These are phyloP conservation scores for Carapus acus DNA, from an alignment of 2,797 vertebrate species.

Conservation along the genomic window DNA sequence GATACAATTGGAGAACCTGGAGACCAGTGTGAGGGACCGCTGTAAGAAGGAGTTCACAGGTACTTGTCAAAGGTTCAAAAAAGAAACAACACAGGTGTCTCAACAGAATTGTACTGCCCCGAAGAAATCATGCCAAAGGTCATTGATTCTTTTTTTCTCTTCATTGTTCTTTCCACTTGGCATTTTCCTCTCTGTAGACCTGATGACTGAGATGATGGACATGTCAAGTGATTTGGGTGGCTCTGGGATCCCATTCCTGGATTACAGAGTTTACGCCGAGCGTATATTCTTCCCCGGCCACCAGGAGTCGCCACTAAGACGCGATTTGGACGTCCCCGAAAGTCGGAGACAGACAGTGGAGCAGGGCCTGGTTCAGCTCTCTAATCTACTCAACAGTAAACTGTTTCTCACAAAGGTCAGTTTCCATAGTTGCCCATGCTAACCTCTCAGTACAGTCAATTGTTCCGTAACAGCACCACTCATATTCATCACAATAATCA, in stretches of 20 bases:
- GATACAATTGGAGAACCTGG: slow-evolving; percentile 95
- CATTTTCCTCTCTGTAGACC: slow-evolving; percentile 69
- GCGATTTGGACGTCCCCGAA: slow-evolving; percentile 88
- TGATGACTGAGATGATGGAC: slow-evolving; percentile 99
- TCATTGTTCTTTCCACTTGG: background rate
- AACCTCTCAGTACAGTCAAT: no score
- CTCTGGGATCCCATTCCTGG: slow-evolving; percentile 92
- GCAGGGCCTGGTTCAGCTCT: slow-evolving; percentile 91
- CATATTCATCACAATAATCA: no score
- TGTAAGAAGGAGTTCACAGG: slow-evolving; percentile 98
- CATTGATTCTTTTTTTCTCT: slow-evolving; percentile 1
- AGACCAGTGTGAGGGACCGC: slow-evolving; percentile 94
- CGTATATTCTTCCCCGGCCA: slow-evolving; percentile 97
- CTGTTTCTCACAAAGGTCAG: slow-evolving; percentile 93
- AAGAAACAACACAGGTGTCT: no score
- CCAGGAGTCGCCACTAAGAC: slow-evolving; percentile 85
- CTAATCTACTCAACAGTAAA: slow-evolving; percentile 96
- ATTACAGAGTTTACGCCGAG: slow-evolving; percentile 89
- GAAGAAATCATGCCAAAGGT: no score
- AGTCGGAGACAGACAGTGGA: slow-evolving; percentile 88
- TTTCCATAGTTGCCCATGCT: background rate
- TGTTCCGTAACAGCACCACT: no score
- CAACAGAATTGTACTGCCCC: no score
- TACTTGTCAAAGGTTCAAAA: slow-evolving; percentile 34
- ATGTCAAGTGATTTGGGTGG: slow-evolving; percentile 95